Evolutionary conservation across 1,140 invertebrate species (phyloP).

Genomic region (Mylabris phalerata): DNA sequence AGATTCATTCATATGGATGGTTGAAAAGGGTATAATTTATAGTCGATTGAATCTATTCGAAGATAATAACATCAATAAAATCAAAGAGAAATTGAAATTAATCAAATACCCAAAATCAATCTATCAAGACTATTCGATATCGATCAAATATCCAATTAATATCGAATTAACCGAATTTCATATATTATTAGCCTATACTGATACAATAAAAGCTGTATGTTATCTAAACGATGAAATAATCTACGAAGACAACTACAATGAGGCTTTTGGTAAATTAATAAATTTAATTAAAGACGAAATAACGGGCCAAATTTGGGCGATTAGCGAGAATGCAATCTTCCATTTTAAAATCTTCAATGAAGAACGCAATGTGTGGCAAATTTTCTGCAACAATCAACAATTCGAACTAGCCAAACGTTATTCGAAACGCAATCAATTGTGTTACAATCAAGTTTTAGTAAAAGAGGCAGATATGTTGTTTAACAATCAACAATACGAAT

Average conservation of each 20-base stretch:
- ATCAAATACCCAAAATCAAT: constrained; percentile 34
- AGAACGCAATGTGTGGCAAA: constrained; percentile 82
- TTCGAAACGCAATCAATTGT: constrained; percentile 67
- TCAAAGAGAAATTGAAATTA: constrained; percentile 22
- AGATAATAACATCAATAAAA: constrained; percentile 15
- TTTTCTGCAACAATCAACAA: constrained; percentile 79
- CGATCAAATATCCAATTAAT: constrained; percentile 55
- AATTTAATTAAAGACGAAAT: constrained; percentile 76
- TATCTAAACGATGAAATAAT: constrained; percentile 80
- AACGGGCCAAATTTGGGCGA: constrained; percentile 77
- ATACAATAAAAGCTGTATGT: constrained; percentile 79
- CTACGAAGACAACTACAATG: constrained; percentile 76
- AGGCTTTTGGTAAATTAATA: constrained; percentile 73
- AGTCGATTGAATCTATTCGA: constrained; percentile 42
- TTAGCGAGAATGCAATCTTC: constrained; percentile 76
- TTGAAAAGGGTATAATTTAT: constrained; percentile 64
- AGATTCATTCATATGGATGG: constrained; percentile 81
- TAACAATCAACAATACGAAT: constrained; percentile 68
- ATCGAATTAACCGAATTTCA: constrained; percentile 90
- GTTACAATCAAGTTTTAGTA: constrained; percentile 76
- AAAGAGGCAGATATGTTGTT: constrained; percentile 88
- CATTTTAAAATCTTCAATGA: constrained; percentile 81
- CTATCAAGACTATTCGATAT: constrained; percentile 35
- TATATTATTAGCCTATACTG: constrained; percentile 72
- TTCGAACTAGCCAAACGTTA: constrained; percentile 83